These are phyloP conservation scores for Ictidomys tridecemlineatus DNA, from an alignment of 2,113 vertebrate species.

Conservation along the genomic window DNA sequence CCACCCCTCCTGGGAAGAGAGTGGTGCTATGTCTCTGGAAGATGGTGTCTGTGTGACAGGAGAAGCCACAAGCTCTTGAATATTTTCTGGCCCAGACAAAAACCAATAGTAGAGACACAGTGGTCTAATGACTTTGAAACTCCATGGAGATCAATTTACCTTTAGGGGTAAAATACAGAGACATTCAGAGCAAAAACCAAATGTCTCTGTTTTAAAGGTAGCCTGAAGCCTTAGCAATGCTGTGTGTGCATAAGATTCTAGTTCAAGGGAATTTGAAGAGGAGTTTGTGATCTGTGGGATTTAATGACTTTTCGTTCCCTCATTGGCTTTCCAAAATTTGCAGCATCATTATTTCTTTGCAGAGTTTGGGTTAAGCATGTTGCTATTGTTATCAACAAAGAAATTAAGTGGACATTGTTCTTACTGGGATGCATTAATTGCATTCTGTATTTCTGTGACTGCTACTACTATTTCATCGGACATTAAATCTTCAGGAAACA, in stretches of 20 bases:
- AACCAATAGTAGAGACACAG: conserved; percentile 59
- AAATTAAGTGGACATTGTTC: conserved; percentile 65
- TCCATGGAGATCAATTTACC: conserved; percentile 80
- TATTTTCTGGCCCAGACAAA: conserved; percentile 60
- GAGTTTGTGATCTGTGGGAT: conserved; percentile 49
- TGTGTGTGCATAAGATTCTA: conserved; percentile 4
- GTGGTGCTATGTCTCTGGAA: no score
- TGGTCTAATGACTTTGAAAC: conserved; percentile 81
- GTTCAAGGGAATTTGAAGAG: background rate
- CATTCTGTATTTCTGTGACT: background rate
- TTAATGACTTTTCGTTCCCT: conserved; percentile 58
- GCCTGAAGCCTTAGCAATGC: conserved; percentile 49
- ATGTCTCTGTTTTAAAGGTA: conserved; percentile 73
- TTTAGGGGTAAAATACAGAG: conserved; percentile 72
- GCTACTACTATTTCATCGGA: background rate
- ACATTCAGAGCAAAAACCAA: conserved; percentile 69
- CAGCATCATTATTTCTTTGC: background rate
- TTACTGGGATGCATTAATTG: conserved; percentile 65
- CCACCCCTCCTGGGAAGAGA: no score
- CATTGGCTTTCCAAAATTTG: conserved; percentile 55
- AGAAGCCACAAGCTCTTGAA: conserved; percentile 48
- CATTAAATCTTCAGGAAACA: background rate
- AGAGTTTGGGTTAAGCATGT: conserved; percentile 45
- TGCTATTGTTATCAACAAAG: conserved; percentile 66
- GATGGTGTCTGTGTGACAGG: background rate